These are phyloP conservation scores for Phallusia fumigata DNA, from an alignment of 23 tunicate species.

Conservation along the genomic window DNA sequence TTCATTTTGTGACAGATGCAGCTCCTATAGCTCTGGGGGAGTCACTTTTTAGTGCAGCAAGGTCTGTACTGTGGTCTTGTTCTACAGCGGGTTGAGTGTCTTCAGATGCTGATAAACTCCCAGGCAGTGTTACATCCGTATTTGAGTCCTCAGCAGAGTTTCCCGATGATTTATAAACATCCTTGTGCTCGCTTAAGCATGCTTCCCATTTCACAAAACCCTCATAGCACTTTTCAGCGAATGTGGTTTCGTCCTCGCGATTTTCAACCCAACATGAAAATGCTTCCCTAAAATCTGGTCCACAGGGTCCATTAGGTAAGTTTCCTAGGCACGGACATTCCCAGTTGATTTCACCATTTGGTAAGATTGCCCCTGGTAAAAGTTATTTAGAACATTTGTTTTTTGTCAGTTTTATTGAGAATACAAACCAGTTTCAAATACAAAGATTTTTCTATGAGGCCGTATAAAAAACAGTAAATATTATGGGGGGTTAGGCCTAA, in stretches of 20 bases:
- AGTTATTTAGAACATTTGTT: not conserved
- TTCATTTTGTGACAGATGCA: conserved; percentile 5
- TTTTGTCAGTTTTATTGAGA: no score
- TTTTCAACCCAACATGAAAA: conserved; percentile 93
- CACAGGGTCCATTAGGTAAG: conserved; percentile 94
- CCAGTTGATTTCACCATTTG: conserved; percentile 96
- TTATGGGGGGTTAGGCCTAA: no score
- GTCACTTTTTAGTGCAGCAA: not conserved
- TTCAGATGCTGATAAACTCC: not conserved
- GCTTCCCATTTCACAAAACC: conserved; percentile 73
- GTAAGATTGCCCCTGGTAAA: conserved; percentile 75
- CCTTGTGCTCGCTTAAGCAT: conserved; percentile 67
- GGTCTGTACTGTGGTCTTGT: not conserved
- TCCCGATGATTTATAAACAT: conserved; percentile 54
- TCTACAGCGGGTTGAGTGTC: not conserved
- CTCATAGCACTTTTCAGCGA: conserved; percentile 77
- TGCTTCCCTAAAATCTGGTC: conserved; percentile 80
- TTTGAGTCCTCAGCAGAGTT: not conserved
- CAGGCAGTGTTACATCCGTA: not conserved
- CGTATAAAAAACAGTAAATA: no score
- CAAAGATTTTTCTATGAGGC: no score
- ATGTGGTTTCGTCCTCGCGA: conserved; percentile 60
- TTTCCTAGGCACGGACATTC: conserved; percentile 98
- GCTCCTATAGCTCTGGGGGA: conserved; percentile 20
- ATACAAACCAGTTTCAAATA: no score